Evolutionary conservation across 2,797 vertebrate species (phyloP), one percentile per base, ranked within the genome.

Genomic region (Paratrypauchen microcephalus): DNA sequence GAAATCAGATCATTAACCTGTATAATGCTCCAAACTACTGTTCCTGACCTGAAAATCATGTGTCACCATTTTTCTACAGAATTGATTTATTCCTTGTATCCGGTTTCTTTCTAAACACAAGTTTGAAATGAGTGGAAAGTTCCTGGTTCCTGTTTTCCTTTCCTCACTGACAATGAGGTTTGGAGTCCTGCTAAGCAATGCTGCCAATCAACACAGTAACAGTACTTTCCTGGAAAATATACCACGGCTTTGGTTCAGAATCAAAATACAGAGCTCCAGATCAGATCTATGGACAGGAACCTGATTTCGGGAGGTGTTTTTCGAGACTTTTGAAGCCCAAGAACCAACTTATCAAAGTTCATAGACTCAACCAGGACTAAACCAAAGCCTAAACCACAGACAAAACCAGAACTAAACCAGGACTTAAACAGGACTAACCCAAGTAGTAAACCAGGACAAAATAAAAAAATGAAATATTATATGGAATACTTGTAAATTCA

Each of bases 171-270:
- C 73, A 82, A 76, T 65, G 24, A 28, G 47, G 64, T 57, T 72
- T 61, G 69, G 57, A 58, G 55, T 66, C 72, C 45, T 71, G 71
- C n/a, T 72, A 32, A 48, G 68, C 76, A 74, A 57, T 48, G 69
- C 74, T 73, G 72, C 74, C 74, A 82, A 79, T 76, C 76, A 70
- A 80, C 68, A 79, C 75, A 78, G 75, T 78, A 66, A 70, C 50
- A 66, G 69, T 63, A 72, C 61, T 71, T 80, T 83, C 73, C 74
- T 78, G 71, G 69, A 67, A 71, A 77, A 71, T 74, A 72, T 66
- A 72, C 24, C 1, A 6, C 26, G 8, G 24, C 26, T 26, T 57
- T 28, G 16, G 56, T 57, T 57, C 56, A 3, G 12, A 26, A 28
- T 28, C 56, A 28, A 18, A 57, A 57, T 12, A 11, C 23, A 13